A percentile compares a stretch with the other conserved stretches of the same genome.
phyloP scores from a whole-genome alignment of 64 coral and sea anemone species.

The Pocillopora damicornis region DNA sequence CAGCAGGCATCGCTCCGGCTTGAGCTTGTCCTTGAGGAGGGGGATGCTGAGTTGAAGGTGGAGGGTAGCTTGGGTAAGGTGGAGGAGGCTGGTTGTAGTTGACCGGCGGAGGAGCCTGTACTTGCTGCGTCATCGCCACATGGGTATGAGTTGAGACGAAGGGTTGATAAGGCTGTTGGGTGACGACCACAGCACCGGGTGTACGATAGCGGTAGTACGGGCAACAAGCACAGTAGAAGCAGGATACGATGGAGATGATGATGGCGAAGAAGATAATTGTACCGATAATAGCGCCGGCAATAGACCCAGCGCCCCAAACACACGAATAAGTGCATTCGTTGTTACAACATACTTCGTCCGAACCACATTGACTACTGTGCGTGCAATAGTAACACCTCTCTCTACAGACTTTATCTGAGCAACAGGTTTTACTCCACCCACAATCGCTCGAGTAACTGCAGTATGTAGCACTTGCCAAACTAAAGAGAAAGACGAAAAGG shows the following conservation, averaged over 20 bases:
- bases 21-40: neutral
- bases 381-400: neutral
- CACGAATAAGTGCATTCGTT: neutral
- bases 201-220: constrained; percentile 11
- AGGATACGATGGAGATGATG: neutral
- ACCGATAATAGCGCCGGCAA: neutral
- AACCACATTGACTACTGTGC: neutral
- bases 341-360: neutral
- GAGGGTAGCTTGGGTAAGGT: neutral
- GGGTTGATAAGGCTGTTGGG: neutral
- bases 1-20: neutral
- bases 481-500: neutral
- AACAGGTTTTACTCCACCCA: neutral
- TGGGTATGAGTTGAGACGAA: constrained; percentile 1
- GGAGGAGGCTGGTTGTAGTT: neutral
- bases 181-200: neutral
- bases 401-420: neutral
- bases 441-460: neutral
- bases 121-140: neutral
- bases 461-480: neutral
- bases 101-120: neutral
- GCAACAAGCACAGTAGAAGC: constrained; percentile 1
- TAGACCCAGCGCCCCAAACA: neutral
- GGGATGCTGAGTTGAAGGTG: neutral
- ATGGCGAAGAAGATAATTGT: neutral